phyloP scores from a whole-genome alignment of 1,140 invertebrate genomes.

The Drosophila ohnishii region DNA sequence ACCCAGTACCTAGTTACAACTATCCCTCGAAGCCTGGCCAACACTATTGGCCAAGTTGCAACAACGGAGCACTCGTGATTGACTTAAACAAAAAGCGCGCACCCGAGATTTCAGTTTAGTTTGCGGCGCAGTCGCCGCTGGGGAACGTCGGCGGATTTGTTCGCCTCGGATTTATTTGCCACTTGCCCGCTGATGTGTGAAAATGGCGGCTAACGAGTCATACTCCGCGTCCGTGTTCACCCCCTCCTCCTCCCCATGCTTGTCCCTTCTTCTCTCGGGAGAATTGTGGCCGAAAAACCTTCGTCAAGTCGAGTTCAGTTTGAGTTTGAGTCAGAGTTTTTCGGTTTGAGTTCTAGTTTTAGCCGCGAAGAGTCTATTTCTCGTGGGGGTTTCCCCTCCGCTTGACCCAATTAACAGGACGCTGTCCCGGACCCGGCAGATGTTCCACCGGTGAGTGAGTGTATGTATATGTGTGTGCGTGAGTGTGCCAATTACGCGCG shows the following conservation, averaged over 20 bases:
- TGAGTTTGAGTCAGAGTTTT: conserved; percentile 36
- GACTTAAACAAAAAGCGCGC: conserved; percentile 80
- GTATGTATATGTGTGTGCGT: conserved; percentile 55
- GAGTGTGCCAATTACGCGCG: conserved; percentile 79
- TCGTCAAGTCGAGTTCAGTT: conserved; percentile 60
- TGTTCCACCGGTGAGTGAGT: conserved; percentile 30
- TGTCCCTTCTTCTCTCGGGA: not conserved
- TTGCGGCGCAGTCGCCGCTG: conserved; percentile 77
- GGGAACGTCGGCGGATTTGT: conserved; percentile 59
- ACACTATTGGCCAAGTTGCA: conserved; percentile 43
- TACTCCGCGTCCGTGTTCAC: conserved; percentile 3
- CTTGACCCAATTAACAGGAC: conserved; percentile 74
- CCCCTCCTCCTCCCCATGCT: not conserved
- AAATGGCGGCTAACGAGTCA: conserved; percentile 72
- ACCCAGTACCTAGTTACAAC: not conserved
- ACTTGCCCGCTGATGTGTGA: conserved; percentile 76
- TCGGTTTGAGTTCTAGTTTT: conserved; percentile 26
- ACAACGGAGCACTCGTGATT: conserved; percentile 78
- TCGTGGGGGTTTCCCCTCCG: conserved; percentile 58
- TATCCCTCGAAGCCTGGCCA: not conserved
- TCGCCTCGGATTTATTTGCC: conserved; percentile 70
- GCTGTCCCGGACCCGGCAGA: conserved; percentile 34
- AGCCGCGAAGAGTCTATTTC: conserved; percentile 58
- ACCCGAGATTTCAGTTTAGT: conserved; percentile 76
- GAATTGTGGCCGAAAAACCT: conserved; percentile 59